Evolutionary conservation across 2,888 invertebrate genomes (phyloP).

Genomic region (Cantharis flavilabris): DNA sequence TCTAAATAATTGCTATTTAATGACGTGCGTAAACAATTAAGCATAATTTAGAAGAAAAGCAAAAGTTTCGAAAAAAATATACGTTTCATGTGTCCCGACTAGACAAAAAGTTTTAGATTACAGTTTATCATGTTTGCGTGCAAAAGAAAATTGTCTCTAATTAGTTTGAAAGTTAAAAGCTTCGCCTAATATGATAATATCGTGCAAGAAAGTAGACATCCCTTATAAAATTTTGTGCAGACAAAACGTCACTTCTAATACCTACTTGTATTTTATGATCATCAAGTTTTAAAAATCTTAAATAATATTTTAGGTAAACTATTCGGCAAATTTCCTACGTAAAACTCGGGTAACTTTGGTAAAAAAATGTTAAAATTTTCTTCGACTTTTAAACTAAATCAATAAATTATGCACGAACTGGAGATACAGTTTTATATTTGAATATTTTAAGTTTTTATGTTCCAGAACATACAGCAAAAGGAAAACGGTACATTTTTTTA

Average conservation of each 20-base stretch:
- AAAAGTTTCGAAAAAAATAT: not conserved
- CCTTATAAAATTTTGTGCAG: constrained; percentile 7
- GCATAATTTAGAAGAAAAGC: not conserved
- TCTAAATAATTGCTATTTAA: not conserved
- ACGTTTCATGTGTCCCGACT: not conserved
- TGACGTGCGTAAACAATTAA: not conserved
- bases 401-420: constrained; percentile 23
- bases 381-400: constrained; percentile 25
- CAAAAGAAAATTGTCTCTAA: constrained; percentile 13
- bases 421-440: constrained; percentile 10
- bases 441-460: constrained; percentile 6
- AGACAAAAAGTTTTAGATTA: constrained; percentile 9
- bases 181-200: constrained; percentile 20
- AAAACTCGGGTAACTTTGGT: constrained; percentile 18
- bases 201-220: constrained; percentile 14
- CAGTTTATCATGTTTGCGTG: constrained; percentile 19
- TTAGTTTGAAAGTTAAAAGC: constrained; percentile 16
- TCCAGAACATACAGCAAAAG: not conserved
- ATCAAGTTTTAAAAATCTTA: constrained; percentile 6
- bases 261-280: constrained; percentile 13
- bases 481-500: not conserved
- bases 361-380: constrained; percentile 17
- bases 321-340: constrained; percentile 8
- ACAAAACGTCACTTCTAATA: constrained; percentile 8
- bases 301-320: constrained; percentile 15